Base-by-base conservation (phyloP, 2,113 vertebrate genomes). In the Promerops cafer region DNA sequence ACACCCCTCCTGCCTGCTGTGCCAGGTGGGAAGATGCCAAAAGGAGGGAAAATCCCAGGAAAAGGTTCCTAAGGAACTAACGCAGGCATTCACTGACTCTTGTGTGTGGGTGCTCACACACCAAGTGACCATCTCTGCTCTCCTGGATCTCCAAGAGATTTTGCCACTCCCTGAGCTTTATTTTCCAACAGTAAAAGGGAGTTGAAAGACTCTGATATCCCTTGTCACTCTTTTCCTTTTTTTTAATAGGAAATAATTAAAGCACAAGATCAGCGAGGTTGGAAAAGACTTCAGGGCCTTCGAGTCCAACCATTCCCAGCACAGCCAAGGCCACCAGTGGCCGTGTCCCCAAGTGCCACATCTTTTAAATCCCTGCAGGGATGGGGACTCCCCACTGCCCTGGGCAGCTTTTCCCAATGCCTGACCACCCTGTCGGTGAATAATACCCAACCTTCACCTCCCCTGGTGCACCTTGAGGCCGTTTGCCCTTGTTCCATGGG, bases 91-190 rank as follows among this genome's bases (percentile, higher is more conserved):
- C 7, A 2, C 26, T 42, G 37, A 5, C 50, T 39, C 27, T 26
- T 47, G 33, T 52, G 40, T 5, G 6, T 2, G 54, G 63, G 40
- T 19, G 13, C 49, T 33, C 2, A 0, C 24, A 19, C 28, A 2
- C 56, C 2, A 0, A 16, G 70, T 28, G 78, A 6, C 39, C 37
- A 1, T 6, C 85, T 49, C 31, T 59, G 52, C 22, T 50, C 52
- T 56, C 26, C 4, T 2, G 12, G 5, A 45, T 39, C 72, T 78
- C 8, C 16, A 7, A 1, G 31, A 65, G 40, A 7, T 35, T 71
- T 31, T 66, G 8, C 12, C 10, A 4, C 30, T 52, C 30, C 7
- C 3, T 30, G 54, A 72, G 35, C 24, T 57, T 26, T 26, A 5
- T 45, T 88, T 88, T n/a, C 71, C 56, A 22, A 0, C 37, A 33